These are phyloP conservation scores for Tanypteryx hageni DNA, from an alignment of 2,888 invertebrate genomes.

Conservation along the genomic window DNA sequence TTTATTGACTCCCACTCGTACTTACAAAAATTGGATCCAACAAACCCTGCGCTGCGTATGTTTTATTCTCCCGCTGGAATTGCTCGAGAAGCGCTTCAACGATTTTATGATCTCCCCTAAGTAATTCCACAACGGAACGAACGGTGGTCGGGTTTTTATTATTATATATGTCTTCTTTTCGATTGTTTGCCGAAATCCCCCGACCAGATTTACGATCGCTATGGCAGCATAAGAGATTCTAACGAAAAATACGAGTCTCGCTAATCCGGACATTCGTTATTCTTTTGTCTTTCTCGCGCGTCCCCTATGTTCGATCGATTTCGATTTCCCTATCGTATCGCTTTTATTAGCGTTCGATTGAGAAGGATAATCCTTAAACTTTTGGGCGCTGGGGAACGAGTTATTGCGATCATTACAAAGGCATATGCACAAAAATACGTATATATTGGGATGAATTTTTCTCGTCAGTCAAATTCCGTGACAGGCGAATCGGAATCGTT, in stretches of 20 bases:
- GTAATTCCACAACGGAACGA: not conserved
- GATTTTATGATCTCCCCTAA: no score
- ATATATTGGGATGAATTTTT: not conserved
- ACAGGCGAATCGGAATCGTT: no score
- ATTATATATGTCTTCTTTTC: not conserved
- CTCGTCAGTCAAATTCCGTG: not conserved
- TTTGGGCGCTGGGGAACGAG: not conserved
- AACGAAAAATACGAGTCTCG: conserved; percentile 10
- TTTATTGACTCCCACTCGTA: no score
- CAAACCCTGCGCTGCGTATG: no score
- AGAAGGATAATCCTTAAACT: not conserved
- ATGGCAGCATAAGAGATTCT: not conserved
- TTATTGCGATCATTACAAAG: not conserved
- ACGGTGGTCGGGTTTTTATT: not conserved
- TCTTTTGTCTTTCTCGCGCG: not conserved
- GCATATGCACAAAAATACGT: not conserved
- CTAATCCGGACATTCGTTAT: conserved; percentile 21
- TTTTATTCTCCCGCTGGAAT: no score
- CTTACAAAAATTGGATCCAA: no score
- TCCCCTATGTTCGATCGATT: not conserved
- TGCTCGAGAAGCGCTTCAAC: no score
- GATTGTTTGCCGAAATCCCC: conserved; percentile 1
- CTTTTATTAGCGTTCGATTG: conserved; percentile 2
- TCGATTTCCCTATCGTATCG: not conserved
- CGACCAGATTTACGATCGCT: not conserved